Percentiles rank a stretch among this genome's conserved stretches.
These are phyloP conservation scores for Thalassarche chlororhynchos DNA, from an alignment of 2,113 vertebrate genomes.

Conservation along the genomic window DNA sequence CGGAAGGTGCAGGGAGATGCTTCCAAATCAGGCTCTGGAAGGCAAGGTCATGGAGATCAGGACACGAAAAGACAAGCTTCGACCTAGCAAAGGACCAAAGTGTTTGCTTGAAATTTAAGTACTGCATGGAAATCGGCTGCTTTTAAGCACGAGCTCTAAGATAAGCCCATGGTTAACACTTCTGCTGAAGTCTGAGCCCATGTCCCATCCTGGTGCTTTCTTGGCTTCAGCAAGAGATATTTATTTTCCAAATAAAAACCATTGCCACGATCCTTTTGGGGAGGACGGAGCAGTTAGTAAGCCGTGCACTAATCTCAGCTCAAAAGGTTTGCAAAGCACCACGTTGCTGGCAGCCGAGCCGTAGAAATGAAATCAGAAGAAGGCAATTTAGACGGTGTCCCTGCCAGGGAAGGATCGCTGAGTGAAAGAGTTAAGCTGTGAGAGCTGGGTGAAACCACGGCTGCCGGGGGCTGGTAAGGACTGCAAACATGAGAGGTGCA, in stretches of 20 bases:
- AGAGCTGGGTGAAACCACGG: background rate
- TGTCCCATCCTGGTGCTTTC: background rate
- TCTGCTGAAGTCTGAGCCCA: background rate
- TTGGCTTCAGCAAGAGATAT: background rate
- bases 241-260: background rate
- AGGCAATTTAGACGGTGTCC: background rate
- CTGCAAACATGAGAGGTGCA: background rate
- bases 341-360: background rate
- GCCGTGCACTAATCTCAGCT: background rate
- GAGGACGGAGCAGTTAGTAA: background rate
- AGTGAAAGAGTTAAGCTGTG: background rate
- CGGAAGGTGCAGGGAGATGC: background rate
- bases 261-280: fast-evolving
- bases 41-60: background rate
- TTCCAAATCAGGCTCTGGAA: background rate
- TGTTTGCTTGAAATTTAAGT: background rate
- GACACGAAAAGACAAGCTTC: background rate
- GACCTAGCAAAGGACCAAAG: background rate
- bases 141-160: background rate
- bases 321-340: background rate
- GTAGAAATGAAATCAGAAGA: background rate
- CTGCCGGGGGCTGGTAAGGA: background rate
- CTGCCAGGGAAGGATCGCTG: background rate
- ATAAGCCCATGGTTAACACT: background rate
- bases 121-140: background rate